Percentiles rank a stretch among this genome's conserved stretches.
Evolutionary conservation across 1,140 invertebrate species (phyloP).

Genomic region (Leptoteleia sp.): DNA sequence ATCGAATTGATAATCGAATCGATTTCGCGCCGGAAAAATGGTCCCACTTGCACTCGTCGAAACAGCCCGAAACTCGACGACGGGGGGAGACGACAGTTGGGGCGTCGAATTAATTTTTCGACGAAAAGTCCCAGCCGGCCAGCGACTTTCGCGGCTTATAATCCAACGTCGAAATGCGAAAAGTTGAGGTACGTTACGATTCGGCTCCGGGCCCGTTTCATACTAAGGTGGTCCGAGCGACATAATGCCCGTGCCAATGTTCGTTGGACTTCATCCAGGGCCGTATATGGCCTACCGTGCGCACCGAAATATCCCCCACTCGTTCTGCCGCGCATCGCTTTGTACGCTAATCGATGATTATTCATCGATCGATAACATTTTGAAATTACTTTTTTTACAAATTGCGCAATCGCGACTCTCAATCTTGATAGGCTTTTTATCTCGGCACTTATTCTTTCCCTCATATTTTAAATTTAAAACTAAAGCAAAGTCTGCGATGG

Average conservation of each 20-base stretch:
- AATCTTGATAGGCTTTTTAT: too few species aligned
- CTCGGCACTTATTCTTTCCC: too few species aligned
- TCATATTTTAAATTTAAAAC: too few species aligned
- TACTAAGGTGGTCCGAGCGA: conserved; percentile 69
- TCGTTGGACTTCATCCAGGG: conserved; percentile 57
- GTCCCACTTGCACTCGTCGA: too few species aligned
- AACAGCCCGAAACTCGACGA: too few species aligned
- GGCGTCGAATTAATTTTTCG: too few species aligned
- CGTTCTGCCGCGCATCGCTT: conserved; percentile 7
- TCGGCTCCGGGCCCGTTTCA: conserved; percentile 61
- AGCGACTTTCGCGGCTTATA: conserved; percentile 15
- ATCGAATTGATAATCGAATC: too few species aligned
- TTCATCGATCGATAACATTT: conserved; percentile 21
- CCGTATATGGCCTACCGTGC: conserved; percentile 53
- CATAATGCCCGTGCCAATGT: conserved; percentile 61
- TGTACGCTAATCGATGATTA: conserved; percentile 25
- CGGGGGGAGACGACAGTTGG: too few species aligned
- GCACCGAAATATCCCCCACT: conserved; percentile 45
- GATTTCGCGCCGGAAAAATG: too few species aligned
- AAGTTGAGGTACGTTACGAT: conserved; percentile 16
- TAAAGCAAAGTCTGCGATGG: too few species aligned
- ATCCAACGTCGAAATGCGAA: conserved; percentile 12
- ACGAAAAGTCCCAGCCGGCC: too few species aligned
- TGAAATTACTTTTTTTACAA: conserved; percentile 10
- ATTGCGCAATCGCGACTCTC: conserved; percentile 8